Evolutionary conservation across 2,113 vertebrate species (phyloP).

Genomic region (Ahaetulla prasina): DNA sequence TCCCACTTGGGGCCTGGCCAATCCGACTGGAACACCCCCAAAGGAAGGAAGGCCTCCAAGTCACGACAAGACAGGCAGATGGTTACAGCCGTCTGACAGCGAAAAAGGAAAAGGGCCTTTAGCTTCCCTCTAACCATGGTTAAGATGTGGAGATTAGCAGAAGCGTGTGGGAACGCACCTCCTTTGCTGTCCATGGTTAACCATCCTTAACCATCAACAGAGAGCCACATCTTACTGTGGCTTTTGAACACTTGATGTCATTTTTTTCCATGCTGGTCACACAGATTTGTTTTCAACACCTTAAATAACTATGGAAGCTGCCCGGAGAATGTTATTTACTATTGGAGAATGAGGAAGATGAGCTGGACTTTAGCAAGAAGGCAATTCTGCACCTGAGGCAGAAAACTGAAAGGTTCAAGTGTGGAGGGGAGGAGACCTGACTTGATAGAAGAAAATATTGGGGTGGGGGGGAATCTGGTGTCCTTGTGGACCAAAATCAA

Average conservation of each 20-base stretch:
- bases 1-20: background rate
- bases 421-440: background rate
- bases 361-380: background rate
- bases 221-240: background rate
- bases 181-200: background rate
- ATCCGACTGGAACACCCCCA: too few species aligned
- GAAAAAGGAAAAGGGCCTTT: background rate
- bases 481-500: background rate
- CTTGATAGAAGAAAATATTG: background rate
- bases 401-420: background rate
- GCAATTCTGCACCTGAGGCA: background rate
- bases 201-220: background rate
- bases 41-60: too few species aligned
- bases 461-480: background rate
- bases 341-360: background rate
- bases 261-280: background rate
- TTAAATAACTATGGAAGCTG: background rate
- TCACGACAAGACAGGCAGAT: background rate
- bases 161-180: background rate
- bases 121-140: background rate
- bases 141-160: background rate
- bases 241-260: background rate
- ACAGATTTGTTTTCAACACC: background rate
- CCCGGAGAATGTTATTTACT: background rate
- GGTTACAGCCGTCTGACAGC: background rate